phyloP scores from a whole-genome alignment of 2,113 vertebrate genomes.

The Nipponia nippon region DNA sequence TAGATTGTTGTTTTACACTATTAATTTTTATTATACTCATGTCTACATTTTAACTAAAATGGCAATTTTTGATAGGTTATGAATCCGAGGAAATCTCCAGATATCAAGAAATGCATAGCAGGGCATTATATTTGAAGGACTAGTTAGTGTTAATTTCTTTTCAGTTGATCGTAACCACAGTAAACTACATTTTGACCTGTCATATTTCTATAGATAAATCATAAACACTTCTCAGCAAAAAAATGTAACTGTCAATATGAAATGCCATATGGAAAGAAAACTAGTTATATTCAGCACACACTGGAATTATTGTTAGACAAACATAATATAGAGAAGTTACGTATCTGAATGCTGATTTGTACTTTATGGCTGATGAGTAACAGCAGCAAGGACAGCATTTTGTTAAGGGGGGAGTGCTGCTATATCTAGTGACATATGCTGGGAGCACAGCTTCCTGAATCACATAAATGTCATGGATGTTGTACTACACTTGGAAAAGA shows the following conservation, averaged over 20 bases:
- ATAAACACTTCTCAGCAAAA: not conserved
- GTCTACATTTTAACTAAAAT: not conserved
- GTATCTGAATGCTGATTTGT: not conserved
- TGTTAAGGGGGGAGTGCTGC: not conserved
- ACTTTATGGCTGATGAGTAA: not conserved
- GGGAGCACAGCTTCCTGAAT: not conserved
- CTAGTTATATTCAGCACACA: not conserved
- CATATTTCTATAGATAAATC: not conserved
- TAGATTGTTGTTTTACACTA: not conserved
- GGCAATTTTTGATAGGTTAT: not conserved
- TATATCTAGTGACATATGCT: not conserved
- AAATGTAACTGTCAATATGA: not conserved
- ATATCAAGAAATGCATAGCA: not conserved
- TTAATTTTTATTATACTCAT: not conserved
- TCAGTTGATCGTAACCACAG: not conserved
- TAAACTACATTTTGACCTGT: not conserved
- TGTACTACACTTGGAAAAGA: not conserved
- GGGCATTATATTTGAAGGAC: not conserved
- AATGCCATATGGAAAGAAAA: not conserved
- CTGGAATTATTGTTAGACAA: not conserved
- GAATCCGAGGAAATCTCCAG: not conserved
- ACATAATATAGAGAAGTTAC: not conserved
- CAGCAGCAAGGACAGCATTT: not conserved
- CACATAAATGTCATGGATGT: not conserved
- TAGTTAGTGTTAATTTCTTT: not conserved